Evolutionary conservation across 2,888 invertebrate genomes (phyloP).

Genomic region (Schrankia costaestrigalis): DNA sequence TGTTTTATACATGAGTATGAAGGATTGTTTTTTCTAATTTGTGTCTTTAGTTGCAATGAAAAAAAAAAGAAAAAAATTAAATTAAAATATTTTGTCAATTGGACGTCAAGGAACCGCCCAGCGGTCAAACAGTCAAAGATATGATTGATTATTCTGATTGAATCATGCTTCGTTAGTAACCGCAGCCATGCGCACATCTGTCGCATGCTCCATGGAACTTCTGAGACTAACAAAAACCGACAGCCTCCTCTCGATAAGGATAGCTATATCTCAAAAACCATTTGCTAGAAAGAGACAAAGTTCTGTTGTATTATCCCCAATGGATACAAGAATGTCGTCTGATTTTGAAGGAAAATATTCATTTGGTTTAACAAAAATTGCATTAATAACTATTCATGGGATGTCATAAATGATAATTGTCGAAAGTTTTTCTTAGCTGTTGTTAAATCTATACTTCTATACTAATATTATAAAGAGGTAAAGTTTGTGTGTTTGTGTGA

Average conservation of each 20-base stretch:
- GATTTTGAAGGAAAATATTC: conserved; percentile 43
- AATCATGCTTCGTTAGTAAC: conserved; percentile 74
- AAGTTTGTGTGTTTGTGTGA: too few species aligned
- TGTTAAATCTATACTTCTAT: conserved; percentile 3
- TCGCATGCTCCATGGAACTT: conserved; percentile 73
- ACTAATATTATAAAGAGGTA: too few species aligned
- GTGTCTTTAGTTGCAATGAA: too few species aligned
- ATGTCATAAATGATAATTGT: conserved; percentile 38
- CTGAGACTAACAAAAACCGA: conserved; percentile 74
- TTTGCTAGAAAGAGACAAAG: conserved; percentile 43
- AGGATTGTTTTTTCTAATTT: too few species aligned
- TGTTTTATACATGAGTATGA: too few species aligned
- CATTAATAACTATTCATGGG: conserved; percentile 42
- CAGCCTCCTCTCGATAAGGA: conserved; percentile 56
- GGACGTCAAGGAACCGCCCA: conserved; percentile 48
- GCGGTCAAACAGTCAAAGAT: conserved; percentile 71
- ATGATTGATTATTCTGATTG: conserved; percentile 77
- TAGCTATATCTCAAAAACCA: conserved; percentile 34
- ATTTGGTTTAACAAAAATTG: conserved; percentile 36
- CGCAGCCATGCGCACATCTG: conserved; percentile 77
- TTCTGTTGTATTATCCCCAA: conserved; percentile 51
- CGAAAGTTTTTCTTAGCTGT: conserved; percentile 13
- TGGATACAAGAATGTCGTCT: conserved; percentile 53
- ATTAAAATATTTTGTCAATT: conserved; percentile 27
- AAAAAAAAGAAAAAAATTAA: too few species aligned